Evolutionary conservation across 2,888 invertebrate species (phyloP), one percentile per base, ranked within the genome.

Genomic region (Lucinisca nassula): DNA sequence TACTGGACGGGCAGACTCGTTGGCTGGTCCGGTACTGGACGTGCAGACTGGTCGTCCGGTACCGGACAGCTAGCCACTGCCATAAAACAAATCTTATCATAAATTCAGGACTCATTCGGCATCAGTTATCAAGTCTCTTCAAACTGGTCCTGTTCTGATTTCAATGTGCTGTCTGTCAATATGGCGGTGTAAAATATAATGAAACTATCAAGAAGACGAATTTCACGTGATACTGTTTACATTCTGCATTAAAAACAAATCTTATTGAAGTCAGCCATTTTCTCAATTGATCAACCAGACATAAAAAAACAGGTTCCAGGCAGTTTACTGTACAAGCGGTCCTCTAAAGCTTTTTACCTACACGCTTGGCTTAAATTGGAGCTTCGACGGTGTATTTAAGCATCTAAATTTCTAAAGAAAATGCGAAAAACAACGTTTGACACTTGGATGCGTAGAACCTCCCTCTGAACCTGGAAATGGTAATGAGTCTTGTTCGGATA

Each of bases 401-500:
- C 32, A 17, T 24, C 14, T 30, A 24, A 17, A 76, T 58, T 76
- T 80, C 49, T 24, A 37, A 79, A 76, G 67, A 67, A 67, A 35
- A 17, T 32, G 14, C 67, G 67, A 67, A 67, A 67, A 17, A 30
- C 21, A 35, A 21, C 12, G 27, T 89, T 84, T 86, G 90, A 90
- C 90, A 90, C 84, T 86, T 88, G 79, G 40, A 80, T 93, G 90
- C 92, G 93, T 90, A 93, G 94, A 92, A 92, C 92, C 93, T 92
- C 93, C 93, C 94, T 93, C 92, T 84, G 72, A 83, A 85, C 67
- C 67, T 89, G 74, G 76, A 73, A 89, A 87, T 82, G 79, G 85
- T 82, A 82, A 85, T 90, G 72, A 79, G 89, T 78, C 80, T 87
- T 55, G 49, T 85, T 27, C 82, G 89, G 88, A 90, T 79, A 82